phyloP scores from a whole-genome alignment of 2,113 vertebrate species.

The Chrysemys picta region DNA sequence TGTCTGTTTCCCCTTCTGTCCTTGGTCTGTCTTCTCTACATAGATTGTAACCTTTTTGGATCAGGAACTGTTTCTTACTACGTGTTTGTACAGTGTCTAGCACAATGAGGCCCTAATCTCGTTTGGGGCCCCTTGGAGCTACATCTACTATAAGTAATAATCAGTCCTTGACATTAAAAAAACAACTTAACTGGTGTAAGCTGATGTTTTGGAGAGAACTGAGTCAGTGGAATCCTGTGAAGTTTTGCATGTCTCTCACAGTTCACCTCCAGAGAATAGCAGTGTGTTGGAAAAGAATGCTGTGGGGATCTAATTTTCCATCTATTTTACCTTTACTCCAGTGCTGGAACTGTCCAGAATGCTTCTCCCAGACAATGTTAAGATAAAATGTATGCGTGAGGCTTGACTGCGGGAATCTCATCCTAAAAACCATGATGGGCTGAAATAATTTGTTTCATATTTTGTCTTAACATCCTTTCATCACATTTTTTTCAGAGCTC shows the following conservation, averaged over 20 bases:
- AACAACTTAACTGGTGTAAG: neutral
- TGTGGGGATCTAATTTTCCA: neutral
- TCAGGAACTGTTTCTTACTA: neutral
- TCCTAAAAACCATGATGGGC: neutral
- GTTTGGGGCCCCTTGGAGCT: neutral
- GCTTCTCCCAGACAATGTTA: neutral
- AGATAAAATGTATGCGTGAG: neutral
- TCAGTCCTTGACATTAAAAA: neutral
- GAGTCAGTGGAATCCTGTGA: neutral
- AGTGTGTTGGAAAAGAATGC: neutral
- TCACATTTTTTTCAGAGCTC: neutral
- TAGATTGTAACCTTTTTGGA: constrained; percentile 37
- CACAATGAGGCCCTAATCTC: neutral
- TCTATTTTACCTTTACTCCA: neutral
- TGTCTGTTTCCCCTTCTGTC: constrained; percentile 7
- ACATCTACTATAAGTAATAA: neutral
- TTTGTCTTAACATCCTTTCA: neutral
- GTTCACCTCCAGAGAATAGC: neutral
- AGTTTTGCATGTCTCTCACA: neutral
- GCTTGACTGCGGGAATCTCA: neutral
- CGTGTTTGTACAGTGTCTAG: neutral
- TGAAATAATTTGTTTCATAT: neutral
- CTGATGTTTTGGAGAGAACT: neutral
- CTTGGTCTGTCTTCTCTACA: constrained; percentile 32
- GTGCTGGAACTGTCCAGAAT: neutral